These are phyloP conservation scores for Peromyscus californicus DNA, from an alignment of 2,113 vertebrate genomes.

Conservation along the genomic window DNA sequence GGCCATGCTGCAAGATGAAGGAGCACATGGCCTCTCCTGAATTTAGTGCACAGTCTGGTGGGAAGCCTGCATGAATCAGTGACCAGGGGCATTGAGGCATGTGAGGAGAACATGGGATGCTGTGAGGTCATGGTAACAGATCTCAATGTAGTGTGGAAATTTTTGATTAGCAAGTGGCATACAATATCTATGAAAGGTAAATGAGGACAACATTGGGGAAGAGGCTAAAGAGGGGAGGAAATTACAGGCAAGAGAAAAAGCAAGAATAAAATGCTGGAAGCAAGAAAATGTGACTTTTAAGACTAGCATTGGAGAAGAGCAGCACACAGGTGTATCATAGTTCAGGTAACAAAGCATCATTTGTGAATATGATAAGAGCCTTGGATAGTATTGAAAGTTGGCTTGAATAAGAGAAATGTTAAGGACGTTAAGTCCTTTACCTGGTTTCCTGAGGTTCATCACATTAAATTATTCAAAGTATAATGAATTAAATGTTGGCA, in stretches of 20 bases:
- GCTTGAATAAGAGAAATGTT: neutral
- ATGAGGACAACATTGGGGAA: neutral
- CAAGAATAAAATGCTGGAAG: neutral
- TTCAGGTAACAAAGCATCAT: neutral
- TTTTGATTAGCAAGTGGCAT: neutral
- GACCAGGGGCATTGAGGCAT: neutral
- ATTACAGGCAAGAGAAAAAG: neutral
- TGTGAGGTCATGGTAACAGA: neutral
- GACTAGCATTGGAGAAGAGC: neutral
- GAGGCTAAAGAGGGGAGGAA: neutral
- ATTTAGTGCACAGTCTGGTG: rapidly evolving
- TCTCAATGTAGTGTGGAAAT: neutral
- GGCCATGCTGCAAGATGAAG: neutral
- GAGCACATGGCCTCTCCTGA: neutral
- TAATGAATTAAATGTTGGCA: neutral
- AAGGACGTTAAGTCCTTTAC: neutral
- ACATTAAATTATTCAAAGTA: neutral
- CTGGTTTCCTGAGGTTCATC: too few relatives aligned
- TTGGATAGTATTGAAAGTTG: neutral
- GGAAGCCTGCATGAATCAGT: neutral
- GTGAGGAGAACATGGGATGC: neutral
- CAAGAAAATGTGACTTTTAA: neutral
- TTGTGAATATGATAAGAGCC: neutral
- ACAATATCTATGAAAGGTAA: neutral
- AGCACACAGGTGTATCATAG: neutral